Conservation (phyloP, 2,888 invertebrate species). For the Sipunculus nudus region DNA sequence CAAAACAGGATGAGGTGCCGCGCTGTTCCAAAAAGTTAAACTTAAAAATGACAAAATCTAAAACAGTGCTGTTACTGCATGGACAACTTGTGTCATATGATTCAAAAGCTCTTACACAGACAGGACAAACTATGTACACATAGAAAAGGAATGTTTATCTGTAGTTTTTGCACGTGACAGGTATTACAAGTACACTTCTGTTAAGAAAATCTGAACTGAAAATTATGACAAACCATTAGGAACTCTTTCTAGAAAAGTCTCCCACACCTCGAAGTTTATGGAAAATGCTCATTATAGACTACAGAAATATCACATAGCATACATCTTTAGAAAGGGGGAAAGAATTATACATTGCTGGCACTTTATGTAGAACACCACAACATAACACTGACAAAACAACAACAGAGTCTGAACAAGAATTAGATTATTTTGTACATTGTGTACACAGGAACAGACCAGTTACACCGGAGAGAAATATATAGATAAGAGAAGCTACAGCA, state of each 20-base stretch:
- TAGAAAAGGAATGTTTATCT: constrained; percentile 37
- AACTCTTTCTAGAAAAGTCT: background rate
- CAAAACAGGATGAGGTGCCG: constrained; percentile 37
- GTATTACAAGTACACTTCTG: constrained; percentile 39
- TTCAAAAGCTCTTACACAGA: constrained; percentile 32
- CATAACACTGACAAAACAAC: too few species aligned
- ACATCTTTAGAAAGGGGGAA: too few species aligned
- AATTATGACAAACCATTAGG: constrained; percentile 25
- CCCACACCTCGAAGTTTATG: background rate
- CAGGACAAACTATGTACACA: constrained; percentile 32
- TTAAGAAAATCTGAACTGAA: constrained; percentile 26
- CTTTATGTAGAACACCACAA: too few species aligned
- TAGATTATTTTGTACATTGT: too few species aligned
- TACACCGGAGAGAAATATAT: too few species aligned
- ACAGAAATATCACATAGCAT: background rate
- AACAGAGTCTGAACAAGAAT: too few species aligned
- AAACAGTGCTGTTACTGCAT: constrained; percentile 34
- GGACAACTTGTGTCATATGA: constrained; percentile 33
- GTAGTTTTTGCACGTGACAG: constrained; percentile 33
- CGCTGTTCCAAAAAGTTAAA: too few species aligned
- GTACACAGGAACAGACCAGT: too few species aligned
- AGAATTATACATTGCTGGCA: too few species aligned
- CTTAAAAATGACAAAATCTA: too few species aligned
- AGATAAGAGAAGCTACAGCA: too few species aligned
- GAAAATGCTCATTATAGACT: background rate